phyloP scores from a whole-genome alignment of 2,797 vertebrate species.

The Diplodus sargus region DNA sequence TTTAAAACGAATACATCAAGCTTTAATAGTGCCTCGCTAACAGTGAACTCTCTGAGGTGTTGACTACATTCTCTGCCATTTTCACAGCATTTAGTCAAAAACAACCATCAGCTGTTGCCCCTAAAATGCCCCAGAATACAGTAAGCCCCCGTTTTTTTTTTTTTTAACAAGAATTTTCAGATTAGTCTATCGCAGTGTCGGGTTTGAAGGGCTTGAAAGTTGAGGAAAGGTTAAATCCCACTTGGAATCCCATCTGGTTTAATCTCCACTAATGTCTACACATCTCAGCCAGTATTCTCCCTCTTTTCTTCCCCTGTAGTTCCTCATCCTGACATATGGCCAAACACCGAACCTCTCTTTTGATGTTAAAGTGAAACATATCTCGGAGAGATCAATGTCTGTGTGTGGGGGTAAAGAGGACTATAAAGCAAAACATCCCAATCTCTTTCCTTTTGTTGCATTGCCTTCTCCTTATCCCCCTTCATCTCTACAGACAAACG shows the following conservation, averaged over 20 bases:
- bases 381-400: slow-evolving; percentile 59
- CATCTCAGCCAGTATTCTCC: slow-evolving; percentile 41
- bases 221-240: slow-evolving; percentile 52
- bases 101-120: background rate
- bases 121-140: slow-evolving; percentile 28
- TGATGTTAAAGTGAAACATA: slow-evolving; percentile 67
- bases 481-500: slow-evolving; percentile 60
- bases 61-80: background rate
- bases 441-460: slow-evolving; percentile 60
- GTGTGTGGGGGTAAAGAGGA: slow-evolving; percentile 58
- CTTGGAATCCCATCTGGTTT: slow-evolving; percentile 55
- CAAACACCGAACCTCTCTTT: slow-evolving; percentile 63
- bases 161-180: slow-evolving; percentile 44
- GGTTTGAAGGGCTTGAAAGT: slow-evolving; percentile 25
- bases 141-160: slow-evolving; percentile 10
- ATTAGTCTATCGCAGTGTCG: slow-evolving; percentile 19
- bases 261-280: slow-evolving; percentile 60
- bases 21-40: background rate
- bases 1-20: background rate
- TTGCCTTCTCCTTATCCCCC: slow-evolving; percentile 51
- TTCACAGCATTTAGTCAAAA: slow-evolving; percentile 15
- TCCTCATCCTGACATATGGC: slow-evolving; percentile 63
- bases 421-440: slow-evolving; percentile 66
- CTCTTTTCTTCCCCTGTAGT: slow-evolving; percentile 29
- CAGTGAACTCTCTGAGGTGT: slow-evolving; percentile 7